A percentile compares a stretch with the other conserved stretches of the same genome.
phyloP scores from a whole-genome alignment of 2,888 invertebrate genomes.

The Blera fallax region DNA sequence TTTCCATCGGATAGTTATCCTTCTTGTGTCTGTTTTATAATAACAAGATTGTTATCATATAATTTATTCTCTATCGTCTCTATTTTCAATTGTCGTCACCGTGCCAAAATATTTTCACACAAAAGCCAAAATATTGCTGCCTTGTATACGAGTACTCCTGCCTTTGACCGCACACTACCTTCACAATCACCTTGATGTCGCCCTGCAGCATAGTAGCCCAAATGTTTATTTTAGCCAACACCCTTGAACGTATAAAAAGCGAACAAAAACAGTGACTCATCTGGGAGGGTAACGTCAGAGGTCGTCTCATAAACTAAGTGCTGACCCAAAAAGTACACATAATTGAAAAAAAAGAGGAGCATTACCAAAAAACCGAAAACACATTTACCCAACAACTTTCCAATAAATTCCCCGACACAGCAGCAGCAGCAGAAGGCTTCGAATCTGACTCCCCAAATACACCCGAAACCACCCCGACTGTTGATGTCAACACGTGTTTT shows the following conservation, averaged over 20 bases:
- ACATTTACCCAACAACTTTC: constrained; percentile 35
- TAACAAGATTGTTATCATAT: constrained; percentile 19
- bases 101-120: constrained; percentile 42
- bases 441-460: background rate
- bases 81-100: background rate
- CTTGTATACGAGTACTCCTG: too few species aligned
- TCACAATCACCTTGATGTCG: constrained; percentile 38
- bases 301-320: constrained; percentile 55
- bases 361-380: constrained; percentile 5
- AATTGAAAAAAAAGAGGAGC: constrained; percentile 32
- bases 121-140: background rate
- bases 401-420: constrained; percentile 31
- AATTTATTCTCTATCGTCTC: constrained; percentile 24
- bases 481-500: constrained; percentile 70
- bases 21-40: background rate
- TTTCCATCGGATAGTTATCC: background rate
- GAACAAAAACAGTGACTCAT: constrained; percentile 30
- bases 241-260: constrained; percentile 42
- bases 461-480: constrained; percentile 4
- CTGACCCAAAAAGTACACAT: constrained; percentile 44
- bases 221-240: constrained; percentile 45
- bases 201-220: background rate
- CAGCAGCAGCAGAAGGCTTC: background rate
- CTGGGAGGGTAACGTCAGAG: constrained; percentile 43
- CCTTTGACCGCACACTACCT: constrained; percentile 32